phyloP scores from a whole-genome alignment of 2,797 vertebrate genomes.

The Parambassis ranga region DNA sequence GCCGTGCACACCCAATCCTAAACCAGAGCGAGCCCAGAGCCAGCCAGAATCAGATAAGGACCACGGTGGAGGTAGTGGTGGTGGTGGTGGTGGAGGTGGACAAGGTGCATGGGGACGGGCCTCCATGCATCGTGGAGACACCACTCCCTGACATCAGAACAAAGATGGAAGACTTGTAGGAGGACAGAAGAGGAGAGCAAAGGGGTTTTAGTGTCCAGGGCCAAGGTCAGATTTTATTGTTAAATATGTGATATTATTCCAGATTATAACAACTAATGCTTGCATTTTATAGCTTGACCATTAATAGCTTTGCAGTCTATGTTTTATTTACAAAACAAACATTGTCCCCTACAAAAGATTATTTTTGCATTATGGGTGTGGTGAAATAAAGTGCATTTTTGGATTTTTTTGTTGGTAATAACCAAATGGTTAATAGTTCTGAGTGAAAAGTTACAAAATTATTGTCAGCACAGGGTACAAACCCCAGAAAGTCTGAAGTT shows the following conservation, averaged over 20 bases:
- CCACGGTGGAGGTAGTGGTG: conserved; percentile 75
- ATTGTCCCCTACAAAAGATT: too few relatives aligned
- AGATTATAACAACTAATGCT: neutral
- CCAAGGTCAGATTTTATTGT: conserved; percentile 49
- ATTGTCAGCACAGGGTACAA: too few relatives aligned
- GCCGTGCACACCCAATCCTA: conserved; percentile 86
- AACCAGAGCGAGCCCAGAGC: conserved; percentile 97
- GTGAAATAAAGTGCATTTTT: too few relatives aligned
- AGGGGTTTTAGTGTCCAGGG: conserved; percentile 41
- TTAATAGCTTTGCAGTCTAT: too few relatives aligned
- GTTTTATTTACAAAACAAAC: too few relatives aligned
- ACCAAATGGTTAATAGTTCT: too few relatives aligned
- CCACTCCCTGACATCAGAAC: conserved; percentile 75
- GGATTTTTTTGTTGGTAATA: too few relatives aligned
- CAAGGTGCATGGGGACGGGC: conserved; percentile 76
- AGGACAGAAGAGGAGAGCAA: conserved; percentile 36
- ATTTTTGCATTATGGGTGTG: too few relatives aligned
- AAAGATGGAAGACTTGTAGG: conserved; percentile 21
- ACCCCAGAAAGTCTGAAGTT: too few relatives aligned
- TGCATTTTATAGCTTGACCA: too few relatives aligned
- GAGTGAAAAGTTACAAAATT: too few relatives aligned
- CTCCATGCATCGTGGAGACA: conserved; percentile 81
- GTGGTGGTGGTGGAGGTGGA: conserved; percentile 74
- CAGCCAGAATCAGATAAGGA: conserved; percentile 98
- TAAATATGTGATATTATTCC: neutral